Base-by-base conservation (phyloP, 1,140 invertebrate species). In the Sitobion miscanthi region DNA sequence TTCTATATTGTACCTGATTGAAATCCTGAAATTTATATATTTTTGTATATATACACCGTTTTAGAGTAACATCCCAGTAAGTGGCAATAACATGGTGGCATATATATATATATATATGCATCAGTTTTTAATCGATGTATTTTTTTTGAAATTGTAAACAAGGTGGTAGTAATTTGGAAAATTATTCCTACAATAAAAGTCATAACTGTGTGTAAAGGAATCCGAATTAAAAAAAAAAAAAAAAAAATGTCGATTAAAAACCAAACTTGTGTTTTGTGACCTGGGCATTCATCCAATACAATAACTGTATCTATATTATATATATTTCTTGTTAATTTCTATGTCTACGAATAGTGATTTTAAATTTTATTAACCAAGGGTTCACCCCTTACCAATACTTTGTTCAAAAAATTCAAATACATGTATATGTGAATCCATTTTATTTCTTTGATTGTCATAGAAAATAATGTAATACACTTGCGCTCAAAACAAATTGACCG, bases 1-100 rank as follows among this genome's bases (percentile, higher is more conserved):
- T 35, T 83, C 49, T 85, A 52, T 52, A 85, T 93, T 85, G 91
- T 93, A 93, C 91, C 91, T 93, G 91, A 93, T 93, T n/a, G 35
- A 49, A 52, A 82, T 49, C 23, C 17, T 38, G n/a, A 92, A 92
- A 52, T 92, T 62, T 8, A 69, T 69, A 69, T 90, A 90, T 62
- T 90, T 90, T 90, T 90, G 23, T 90, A 47, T 21, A n/a, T 89
- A n/a, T 89, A 54, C 23, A 57, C 52, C 54, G 35, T 52, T 89
- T 89, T 57, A 62, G 69, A 45, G 30, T 69, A 90, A 45, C 14
- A 45, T 69, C 57, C 52, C 52, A 54, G n/a, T 35, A 62, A 90
- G 38, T 62, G 42, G 38, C 38, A 45, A 90, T n/a, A 38, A 21
- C 11, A 45, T 0, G 7, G 9, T 35, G 9, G 35, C 49, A 38